A percentile compares a stretch with the other conserved stretches of the same genome.
Evolutionary conservation across 30 jellyfish, hydroid and myxozoan species (phyloP).

Genomic region (Nemopilema nomurai): DNA sequence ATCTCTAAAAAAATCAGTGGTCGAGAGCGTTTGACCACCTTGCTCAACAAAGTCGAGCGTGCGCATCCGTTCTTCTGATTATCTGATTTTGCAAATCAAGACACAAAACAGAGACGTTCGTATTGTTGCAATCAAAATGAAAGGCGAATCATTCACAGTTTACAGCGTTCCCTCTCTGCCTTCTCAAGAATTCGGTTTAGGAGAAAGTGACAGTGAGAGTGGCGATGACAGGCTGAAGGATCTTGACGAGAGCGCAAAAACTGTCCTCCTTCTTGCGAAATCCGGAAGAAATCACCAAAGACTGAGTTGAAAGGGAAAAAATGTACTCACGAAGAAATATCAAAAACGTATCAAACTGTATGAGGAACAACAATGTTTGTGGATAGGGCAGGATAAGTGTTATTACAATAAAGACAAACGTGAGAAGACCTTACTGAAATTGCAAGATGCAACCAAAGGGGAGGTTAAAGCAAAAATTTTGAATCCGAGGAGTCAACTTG

Average conservation of each 20-base stretch:
- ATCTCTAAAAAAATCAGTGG: no score
- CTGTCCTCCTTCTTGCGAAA: neutral
- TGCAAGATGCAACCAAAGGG: neutral
- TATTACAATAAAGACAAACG: slow-evolving; percentile 10
- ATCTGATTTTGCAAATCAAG: no score
- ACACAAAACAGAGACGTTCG: no score
- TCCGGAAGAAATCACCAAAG: neutral
- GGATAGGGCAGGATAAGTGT: slow-evolving; percentile 19
- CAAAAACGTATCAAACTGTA: slow-evolving; percentile 2
- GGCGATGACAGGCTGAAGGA: neutral
- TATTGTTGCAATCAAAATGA: no score
- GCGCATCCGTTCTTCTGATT: no score
- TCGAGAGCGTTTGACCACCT: no score
- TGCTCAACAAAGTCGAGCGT: no score
- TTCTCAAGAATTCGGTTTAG: neutral
- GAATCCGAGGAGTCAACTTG: slow-evolving; percentile 48
- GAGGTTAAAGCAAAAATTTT: slow-evolving; percentile 32
- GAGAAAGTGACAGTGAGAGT: neutral
- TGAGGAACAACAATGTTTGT: slow-evolving; percentile 25
- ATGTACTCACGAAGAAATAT: neutral
- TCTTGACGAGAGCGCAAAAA: neutral
- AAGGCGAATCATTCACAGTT: neutral
- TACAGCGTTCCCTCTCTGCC: neutral
- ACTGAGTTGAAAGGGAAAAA: neutral
- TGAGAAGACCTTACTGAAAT: slow-evolving; percentile 20